A percentile compares a stretch with the other conserved stretches of the same genome.
phyloP scores from a whole-genome alignment of 2,797 vertebrate species.

The Petrocephalus sullivani region DNA sequence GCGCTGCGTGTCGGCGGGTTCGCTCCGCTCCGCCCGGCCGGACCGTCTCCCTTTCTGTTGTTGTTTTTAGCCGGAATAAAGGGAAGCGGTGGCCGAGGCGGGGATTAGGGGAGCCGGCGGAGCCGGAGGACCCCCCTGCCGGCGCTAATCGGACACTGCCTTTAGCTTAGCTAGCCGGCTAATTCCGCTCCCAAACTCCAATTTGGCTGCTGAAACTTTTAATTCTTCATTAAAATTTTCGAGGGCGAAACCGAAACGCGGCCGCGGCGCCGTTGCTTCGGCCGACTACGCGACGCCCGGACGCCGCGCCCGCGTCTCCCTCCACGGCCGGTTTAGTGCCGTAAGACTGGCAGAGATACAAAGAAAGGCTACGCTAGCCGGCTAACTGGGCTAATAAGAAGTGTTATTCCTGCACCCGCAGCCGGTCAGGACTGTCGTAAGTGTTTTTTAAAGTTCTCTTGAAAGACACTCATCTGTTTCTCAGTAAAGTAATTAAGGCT shows the following conservation, averaged over 20 bases:
- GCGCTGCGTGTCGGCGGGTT: background rate
- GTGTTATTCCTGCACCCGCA: background rate
- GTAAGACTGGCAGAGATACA: background rate
- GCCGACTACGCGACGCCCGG: background rate
- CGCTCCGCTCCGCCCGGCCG: background rate
- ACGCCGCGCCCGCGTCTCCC: background rate
- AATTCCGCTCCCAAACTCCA: background rate
- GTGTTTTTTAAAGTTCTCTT: background rate
- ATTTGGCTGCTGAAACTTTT: background rate
- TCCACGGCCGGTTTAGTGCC: background rate
- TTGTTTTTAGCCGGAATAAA: constrained; percentile 22
- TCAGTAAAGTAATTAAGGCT: background rate
- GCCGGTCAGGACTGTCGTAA: background rate
- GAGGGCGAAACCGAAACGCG: background rate
- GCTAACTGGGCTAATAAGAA: background rate
- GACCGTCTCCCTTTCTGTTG: background rate
- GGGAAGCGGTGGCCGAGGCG: constrained; percentile 26
- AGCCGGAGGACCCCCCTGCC: constrained; percentile 32
- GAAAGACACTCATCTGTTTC: background rate
- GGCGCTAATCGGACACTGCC: constrained; percentile 59
- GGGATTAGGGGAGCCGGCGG: constrained; percentile 59
- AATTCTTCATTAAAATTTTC: constrained; percentile 35
- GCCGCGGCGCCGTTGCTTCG: background rate
- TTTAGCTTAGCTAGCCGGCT: constrained; percentile 25
- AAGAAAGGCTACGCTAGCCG: background rate